Evolutionary conservation across 2,113 vertebrate species (phyloP).

Genomic region (Oenanthe oenanthe): DNA sequence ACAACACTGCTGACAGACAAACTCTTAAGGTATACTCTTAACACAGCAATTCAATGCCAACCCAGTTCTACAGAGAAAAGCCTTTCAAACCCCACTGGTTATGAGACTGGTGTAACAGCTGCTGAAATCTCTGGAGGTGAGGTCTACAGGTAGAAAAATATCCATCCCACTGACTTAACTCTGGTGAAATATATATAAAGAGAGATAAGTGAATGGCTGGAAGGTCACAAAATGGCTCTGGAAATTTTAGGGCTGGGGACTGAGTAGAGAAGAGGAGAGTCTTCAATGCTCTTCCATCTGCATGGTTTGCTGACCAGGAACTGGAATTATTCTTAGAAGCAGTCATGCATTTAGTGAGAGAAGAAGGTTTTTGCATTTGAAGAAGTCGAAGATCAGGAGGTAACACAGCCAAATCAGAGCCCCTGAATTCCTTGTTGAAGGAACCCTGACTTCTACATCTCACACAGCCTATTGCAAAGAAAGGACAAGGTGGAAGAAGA

Average conservation of each 20-base stretch:
- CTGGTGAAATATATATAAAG: not conserved
- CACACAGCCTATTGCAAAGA: not conserved
- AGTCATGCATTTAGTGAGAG: not conserved
- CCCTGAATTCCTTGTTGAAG: not conserved
- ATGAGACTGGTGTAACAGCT: not conserved
- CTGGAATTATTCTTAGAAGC: not conserved
- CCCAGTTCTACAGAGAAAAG: not conserved
- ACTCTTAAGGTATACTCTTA: conserved; percentile 8
- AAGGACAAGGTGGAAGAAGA: not conserved
- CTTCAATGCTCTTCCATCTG: not conserved
- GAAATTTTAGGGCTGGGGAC: not conserved
- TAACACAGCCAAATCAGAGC: not conserved
- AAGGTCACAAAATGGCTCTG: not conserved
- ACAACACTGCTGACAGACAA: not conserved
- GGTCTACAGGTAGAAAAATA: not conserved
- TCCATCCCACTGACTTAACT: not conserved
- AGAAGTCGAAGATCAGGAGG: not conserved
- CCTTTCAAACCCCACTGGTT: not conserved
- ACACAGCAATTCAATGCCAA: not conserved
- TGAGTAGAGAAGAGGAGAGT: not conserved
- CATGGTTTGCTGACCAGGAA: not conserved
- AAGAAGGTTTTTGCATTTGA: not conserved
- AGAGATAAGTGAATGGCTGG: not conserved
- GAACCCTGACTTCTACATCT: not conserved
- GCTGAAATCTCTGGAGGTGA: not conserved